These are phyloP conservation scores for Telmatochromis sp. DNA, from an alignment of 2,113 vertebrate genomes.

Conservation along the genomic window DNA sequence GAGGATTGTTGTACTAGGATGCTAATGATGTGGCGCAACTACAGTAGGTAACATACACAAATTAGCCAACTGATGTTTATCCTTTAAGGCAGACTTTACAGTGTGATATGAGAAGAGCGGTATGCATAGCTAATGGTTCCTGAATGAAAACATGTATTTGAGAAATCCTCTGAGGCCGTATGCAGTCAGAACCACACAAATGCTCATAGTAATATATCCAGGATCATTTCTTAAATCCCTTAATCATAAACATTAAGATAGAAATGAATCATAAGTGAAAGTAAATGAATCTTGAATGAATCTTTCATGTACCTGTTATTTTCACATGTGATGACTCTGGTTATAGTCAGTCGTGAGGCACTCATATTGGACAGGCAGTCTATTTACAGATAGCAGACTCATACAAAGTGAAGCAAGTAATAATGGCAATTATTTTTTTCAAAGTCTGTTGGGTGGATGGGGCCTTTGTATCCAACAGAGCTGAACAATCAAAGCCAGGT, in stretches of 20 bases:
- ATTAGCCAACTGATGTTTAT: background rate
- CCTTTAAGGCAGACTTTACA: slow-evolving; percentile 24
- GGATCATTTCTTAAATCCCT: background rate
- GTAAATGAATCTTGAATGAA: background rate
- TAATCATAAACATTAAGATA: background rate
- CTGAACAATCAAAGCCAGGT: background rate
- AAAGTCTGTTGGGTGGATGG: background rate
- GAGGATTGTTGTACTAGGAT: background rate
- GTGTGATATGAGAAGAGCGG: background rate
- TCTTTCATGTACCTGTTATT: background rate
- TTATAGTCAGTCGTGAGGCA: slow-evolving; percentile 56
- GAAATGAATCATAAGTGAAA: background rate
- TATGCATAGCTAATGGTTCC: background rate
- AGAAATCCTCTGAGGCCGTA: background rate
- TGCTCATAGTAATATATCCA: background rate
- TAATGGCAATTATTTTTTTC: background rate
- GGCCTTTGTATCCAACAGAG: background rate
- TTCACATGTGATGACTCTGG: slow-evolving; percentile 31
- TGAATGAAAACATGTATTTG: background rate
- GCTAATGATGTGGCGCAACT: background rate
- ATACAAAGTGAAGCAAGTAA: slow-evolving; percentile 43
- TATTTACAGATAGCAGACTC: slow-evolving; percentile 70
- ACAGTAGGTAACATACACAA: background rate
- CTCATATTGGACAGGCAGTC: slow-evolving; percentile 60
- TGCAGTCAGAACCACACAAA: background rate